Conservation (phyloP, 1,140 invertebrate genomes). For the Megalonaias nervosa region DNA sequence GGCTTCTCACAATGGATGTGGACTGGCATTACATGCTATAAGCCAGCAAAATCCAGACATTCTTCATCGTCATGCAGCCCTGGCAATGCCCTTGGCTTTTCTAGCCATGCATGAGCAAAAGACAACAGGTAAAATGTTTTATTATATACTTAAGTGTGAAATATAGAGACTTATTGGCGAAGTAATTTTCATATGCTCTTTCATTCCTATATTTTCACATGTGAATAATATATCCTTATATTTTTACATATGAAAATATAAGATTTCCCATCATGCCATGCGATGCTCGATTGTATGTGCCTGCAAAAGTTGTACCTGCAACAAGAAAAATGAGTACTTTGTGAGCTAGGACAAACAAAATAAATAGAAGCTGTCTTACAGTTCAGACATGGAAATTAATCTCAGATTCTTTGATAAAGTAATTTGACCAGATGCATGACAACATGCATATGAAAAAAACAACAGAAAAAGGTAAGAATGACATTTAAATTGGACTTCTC, state of each 20-base stretch:
- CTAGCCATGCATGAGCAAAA: conserved; percentile 86
- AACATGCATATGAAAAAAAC: background rate
- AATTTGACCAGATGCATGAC: too few relatives aligned
- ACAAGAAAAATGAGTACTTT: too few relatives aligned
- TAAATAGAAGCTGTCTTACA: background rate
- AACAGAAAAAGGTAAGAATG: background rate
- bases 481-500: background rate
- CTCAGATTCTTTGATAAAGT: too few relatives aligned
- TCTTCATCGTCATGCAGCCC: conserved; percentile 84
- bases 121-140: conserved; percentile 4
- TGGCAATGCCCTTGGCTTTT: conserved; percentile 87
- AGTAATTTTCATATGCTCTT: background rate
- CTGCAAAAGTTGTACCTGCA: too few relatives aligned
- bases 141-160: too few relatives aligned
- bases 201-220: background rate
- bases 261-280: too few relatives aligned
- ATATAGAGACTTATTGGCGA: too few relatives aligned
- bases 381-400: background rate
- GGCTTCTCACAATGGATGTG: conserved; percentile 75
- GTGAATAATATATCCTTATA: too few relatives aligned
- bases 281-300: too few relatives aligned
- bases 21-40: conserved; percentile 85
- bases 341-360: background rate
- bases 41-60: conserved; percentile 87
- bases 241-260: too few relatives aligned